Base-by-base conservation (phyloP, 2,113 vertebrate genomes). In the Laticauda colubrina region DNA sequence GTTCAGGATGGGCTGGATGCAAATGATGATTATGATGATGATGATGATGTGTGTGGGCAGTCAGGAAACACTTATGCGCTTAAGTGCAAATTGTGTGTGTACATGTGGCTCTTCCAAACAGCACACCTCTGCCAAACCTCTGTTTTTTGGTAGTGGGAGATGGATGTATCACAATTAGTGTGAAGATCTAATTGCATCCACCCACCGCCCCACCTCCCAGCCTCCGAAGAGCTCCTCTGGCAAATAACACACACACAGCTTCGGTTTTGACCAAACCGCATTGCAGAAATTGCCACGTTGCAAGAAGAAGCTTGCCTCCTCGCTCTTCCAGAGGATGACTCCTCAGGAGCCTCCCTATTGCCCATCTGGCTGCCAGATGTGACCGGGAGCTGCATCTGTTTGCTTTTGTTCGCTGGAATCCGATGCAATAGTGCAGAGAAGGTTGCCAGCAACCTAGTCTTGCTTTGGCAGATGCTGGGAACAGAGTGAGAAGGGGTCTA, bases 331-430 rank as follows among this genome's bases (percentile, higher is more conserved):
- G 85, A 89, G 91, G 91, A 89, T 94, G 91, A 90, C 21, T 95
- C 96, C 21, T 95, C 92, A 23, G 64, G 94, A 95, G 81, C 53
- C 7, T 57, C 91, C 14, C 53, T 1, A 8, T 29, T 18, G 88
- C 75, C 69, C 0, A 87, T 92, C 96, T 97, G 96, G 94, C 88
- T 93, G 95, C 96, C 96, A 97, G 96, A 96, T 97, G 96, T 91
- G 93, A 59, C 92, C 93, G 69, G 96, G 61, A 95, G 14, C 91
- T 87, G 92, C 96, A 95, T 86, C 95, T 93, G 86, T 93, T 96
- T 86, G 92, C 23, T 92, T 94, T 81, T 89, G 29, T 92, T 43
- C 91, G 87, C 45, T 8, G 92, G 87, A 21, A 18, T 93, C 57
- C 92, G 94, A 90, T 87, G 95, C 92, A 93, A 20, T 20, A 61